phyloP scores from a whole-genome alignment of 2,113 vertebrate genomes.

The Etheostoma spectabile region DNA sequence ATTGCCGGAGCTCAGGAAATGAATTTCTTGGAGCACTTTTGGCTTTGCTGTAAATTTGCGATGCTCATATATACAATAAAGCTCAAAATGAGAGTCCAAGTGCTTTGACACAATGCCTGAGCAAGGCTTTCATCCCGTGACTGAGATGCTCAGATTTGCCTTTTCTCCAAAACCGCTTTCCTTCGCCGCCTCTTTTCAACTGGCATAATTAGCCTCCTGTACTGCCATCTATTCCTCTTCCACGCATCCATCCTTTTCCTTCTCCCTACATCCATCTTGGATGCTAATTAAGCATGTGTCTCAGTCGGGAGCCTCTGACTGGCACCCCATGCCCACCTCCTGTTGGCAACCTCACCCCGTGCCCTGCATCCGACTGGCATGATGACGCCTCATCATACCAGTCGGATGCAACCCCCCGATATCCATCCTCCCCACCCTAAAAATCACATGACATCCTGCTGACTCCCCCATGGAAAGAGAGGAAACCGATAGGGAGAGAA shows the following conservation, averaged over 20 bases:
- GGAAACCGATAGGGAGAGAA: constrained; percentile 14
- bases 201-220: constrained; percentile 71
- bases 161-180: constrained; percentile 46
- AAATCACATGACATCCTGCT: constrained; percentile 39
- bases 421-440: constrained; percentile 16
- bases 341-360: constrained; percentile 48
- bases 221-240: constrained; percentile 42
- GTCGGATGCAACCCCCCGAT: not conserved
- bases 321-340: constrained; percentile 55
- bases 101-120: constrained; percentile 69
- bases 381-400: not conserved
- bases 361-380: constrained; percentile 51
- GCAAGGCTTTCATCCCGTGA: constrained; percentile 47
- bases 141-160: constrained; percentile 59
- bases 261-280: constrained; percentile 57
- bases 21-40: constrained; percentile 70
- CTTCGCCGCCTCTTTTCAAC: constrained; percentile 59
- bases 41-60: constrained; percentile 52
- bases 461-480: constrained; percentile 27
- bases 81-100: constrained; percentile 65
- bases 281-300: constrained; percentile 71
- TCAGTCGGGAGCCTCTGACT: constrained; percentile 56
- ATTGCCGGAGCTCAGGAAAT: constrained; percentile 73
- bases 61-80: constrained; percentile 66
- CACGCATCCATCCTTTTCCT: constrained; percentile 29